Evolutionary conservation across 2,888 invertebrate species (phyloP).

Genomic region (Isoperla grammatica): DNA sequence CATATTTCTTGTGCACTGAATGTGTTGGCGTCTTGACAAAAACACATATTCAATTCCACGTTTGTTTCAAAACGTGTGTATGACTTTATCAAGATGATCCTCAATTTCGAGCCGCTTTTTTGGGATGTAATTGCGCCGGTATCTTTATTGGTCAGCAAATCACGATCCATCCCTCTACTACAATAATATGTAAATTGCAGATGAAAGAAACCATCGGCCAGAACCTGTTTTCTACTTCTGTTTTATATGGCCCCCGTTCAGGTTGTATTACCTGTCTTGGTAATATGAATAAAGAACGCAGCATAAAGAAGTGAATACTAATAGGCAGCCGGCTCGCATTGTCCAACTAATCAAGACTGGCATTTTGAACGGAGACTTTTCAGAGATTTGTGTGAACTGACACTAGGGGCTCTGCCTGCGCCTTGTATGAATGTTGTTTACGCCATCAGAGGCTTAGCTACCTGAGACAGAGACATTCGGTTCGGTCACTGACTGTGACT

Average conservation of each 20-base stretch:
- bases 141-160: constrained; percentile 13
- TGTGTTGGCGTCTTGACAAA: too few species aligned
- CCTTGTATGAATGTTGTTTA: too few species aligned
- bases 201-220: constrained; percentile 5
- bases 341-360: constrained; percentile 18
- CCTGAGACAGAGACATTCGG: too few species aligned
- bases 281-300: constrained; percentile 11
- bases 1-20: too few species aligned
- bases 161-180: constrained; percentile 1
- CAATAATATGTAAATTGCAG: constrained; percentile 19
- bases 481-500: too few species aligned
- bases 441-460: too few species aligned
- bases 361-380: constrained; percentile 11
- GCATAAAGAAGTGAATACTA: constrained; percentile 11
- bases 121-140: background rate
- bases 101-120: too few species aligned
- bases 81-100: too few species aligned
- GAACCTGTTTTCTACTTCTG: constrained; percentile 15
- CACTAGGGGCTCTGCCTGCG: background rate
- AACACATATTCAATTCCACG: too few species aligned
- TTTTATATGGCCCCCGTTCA: constrained; percentile 11
- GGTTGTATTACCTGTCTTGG: constrained; percentile 9
- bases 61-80: too few species aligned
- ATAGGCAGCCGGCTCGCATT: constrained; percentile 6
- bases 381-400: constrained; percentile 13